Base-by-base conservation (phyloP, 1,140 invertebrate genomes). In the Drosophila serrata region DNA sequence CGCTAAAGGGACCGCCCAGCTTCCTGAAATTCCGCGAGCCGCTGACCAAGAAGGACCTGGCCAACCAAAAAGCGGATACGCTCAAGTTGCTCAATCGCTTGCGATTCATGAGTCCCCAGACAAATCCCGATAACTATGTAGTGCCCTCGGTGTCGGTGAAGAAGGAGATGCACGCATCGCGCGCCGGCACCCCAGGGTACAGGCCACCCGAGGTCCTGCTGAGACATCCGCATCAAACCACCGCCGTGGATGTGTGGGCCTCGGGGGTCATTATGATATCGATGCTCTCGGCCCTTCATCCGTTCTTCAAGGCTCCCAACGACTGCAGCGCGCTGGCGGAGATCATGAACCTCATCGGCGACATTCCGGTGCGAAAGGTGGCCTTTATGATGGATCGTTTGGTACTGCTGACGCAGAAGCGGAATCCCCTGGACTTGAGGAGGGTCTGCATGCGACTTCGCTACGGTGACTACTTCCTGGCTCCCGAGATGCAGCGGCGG, bases 241-340 rank as follows among this genome's bases (percentile, higher is more conserved):
- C 93, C 94, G 97, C 96, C 72, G 96, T 99, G 68, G 98, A 99
- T 93, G 94, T 98, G 62, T 98, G 98, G 98, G 97, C 97, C 46
- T 95, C 95, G 48, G 98, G 98, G 19, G 96, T 98, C 3, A 97
- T 98, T 72, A 95, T 98, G 87, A 92, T 98, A 3, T 96, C 95
- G 56, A 95, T 97, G 65, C 93, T 98, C 3, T 96, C 95, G 85
- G 95, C 95, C 17, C 94, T 96, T 13, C 97, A 97, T 93, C 97
- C 97, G 27, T 97, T 98, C 91, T 97, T 98, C 92, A 95, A 95
- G 70, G 96, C 96, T n/a, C 94, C 95, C 37, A 96, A 97, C 93
- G 97, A 98, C 84, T 93, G 96, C 56, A 95, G 95, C 31, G 96
- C 97, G 39, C 92, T 98, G 17, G 95, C 96, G 45, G 97, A 98